Conservation (phyloP, 2,888 invertebrate genomes). For the Lathronympha strigana region DNA sequence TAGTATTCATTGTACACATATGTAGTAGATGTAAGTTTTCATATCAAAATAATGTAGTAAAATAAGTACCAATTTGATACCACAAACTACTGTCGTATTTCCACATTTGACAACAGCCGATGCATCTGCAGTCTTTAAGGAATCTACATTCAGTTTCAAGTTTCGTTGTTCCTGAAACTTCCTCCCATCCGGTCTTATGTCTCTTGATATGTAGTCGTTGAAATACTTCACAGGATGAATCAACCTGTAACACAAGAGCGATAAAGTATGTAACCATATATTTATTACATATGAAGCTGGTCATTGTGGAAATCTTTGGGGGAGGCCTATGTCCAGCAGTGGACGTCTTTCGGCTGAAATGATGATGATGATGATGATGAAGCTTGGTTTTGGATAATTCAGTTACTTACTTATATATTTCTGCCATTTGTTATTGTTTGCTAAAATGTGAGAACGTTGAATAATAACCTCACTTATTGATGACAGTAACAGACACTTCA, state of each 20-base stretch:
- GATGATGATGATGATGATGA: too few relatives aligned
- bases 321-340: too few relatives aligned
- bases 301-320: too few relatives aligned
- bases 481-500: too few relatives aligned
- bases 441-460: conserved; percentile 27
- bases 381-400: not conserved
- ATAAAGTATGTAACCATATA: not conserved
- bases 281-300: not conserved
- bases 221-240: conserved; percentile 91
- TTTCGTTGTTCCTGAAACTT: conserved; percentile 88
- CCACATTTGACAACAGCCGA: conserved; percentile 92
- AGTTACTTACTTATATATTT: conserved; percentile 68
- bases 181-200: conserved; percentile 91
- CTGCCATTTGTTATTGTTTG: conserved; percentile 57
- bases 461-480: not conserved
- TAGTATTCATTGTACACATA: too few relatives aligned
- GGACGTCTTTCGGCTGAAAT: too few relatives aligned
- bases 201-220: conserved; percentile 88
- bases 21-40: too few relatives aligned
- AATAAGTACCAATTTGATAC: conserved; percentile 90
- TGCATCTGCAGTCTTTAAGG: conserved; percentile 86
- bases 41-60: not conserved
- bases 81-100: conserved; percentile 92
- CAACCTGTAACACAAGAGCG: conserved; percentile 75
- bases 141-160: conserved; percentile 70